Evolutionary conservation across 2,888 invertebrate species (phyloP).

Genomic region (Nemurella pictetii): DNA sequence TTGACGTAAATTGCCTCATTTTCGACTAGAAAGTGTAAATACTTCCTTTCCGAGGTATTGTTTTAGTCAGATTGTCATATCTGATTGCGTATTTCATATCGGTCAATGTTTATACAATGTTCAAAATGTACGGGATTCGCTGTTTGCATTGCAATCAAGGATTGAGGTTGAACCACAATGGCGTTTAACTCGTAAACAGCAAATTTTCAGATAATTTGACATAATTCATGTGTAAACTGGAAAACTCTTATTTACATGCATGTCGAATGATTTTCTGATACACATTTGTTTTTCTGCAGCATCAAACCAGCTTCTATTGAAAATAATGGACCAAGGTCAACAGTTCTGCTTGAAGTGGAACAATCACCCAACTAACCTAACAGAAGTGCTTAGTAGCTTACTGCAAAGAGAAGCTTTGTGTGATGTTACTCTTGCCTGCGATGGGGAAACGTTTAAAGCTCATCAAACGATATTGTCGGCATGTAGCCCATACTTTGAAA

Average conservation of each 20-base stretch:
- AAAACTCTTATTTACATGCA: not conserved
- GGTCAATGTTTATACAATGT: not conserved
- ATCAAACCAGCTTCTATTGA: constrained; percentile 32
- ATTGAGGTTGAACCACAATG: constrained; percentile 10
- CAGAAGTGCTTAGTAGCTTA: constrained; percentile 85
- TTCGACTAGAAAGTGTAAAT: not conserved
- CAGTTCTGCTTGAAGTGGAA: constrained; percentile 95
- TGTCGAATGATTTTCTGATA: constrained; percentile 25
- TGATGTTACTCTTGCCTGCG: constrained; percentile 91
- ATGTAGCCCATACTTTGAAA: constrained; percentile 93
- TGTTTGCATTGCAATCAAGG: not conserved
- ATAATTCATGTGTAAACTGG: too few species aligned
- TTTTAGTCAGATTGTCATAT: not conserved
- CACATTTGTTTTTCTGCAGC: constrained; percentile 32
- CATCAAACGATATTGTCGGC: constrained; percentile 92
- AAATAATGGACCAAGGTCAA: constrained; percentile 60
- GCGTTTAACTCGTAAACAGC: not conserved
- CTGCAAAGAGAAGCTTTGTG: constrained; percentile 87
- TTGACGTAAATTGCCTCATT: constrained; percentile 39
- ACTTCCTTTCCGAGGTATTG: not conserved
- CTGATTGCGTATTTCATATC: not conserved
- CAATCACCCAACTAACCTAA: constrained; percentile 89
- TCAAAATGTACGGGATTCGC: not conserved
- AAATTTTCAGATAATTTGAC: not conserved
- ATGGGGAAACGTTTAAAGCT: constrained; percentile 75